These are phyloP conservation scores for Trematocara variabile DNA, from an alignment of 2,113 vertebrate genomes.

Conservation along the genomic window DNA sequence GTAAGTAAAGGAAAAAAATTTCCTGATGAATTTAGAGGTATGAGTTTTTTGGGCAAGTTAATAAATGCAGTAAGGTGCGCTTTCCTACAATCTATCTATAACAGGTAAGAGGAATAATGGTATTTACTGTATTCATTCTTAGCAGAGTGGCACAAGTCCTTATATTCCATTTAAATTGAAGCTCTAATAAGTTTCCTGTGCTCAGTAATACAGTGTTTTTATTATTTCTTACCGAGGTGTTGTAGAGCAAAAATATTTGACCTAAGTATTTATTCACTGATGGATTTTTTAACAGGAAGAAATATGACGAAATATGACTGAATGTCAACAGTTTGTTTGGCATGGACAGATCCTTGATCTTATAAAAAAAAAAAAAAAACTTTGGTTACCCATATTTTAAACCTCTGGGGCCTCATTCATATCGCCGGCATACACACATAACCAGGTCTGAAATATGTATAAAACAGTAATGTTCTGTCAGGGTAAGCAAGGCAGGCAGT, in stretches of 20 bases:
- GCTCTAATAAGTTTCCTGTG: neutral
- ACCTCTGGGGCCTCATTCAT: neutral
- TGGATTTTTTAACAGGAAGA: neutral
- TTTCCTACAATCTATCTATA: neutral
- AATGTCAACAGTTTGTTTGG: neutral
- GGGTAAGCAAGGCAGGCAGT: neutral
- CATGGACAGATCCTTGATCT: neutral
- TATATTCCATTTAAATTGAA: neutral
- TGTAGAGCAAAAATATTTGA: neutral
- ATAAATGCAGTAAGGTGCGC: neutral
- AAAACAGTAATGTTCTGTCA: neutral
- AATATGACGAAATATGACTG: neutral
- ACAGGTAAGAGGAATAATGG: neutral
- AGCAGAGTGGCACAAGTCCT: neutral
- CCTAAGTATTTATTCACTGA: neutral
- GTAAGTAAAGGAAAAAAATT: neutral
- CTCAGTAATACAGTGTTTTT: neutral
- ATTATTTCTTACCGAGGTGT: neutral
- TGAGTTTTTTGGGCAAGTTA: neutral
- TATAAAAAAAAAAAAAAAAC: too few species aligned
- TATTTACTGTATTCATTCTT: neutral
- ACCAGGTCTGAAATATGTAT: neutral
- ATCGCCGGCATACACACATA: rapidly evolving
- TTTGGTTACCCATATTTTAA: neutral
- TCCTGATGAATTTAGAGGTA: neutral